phyloP scores from a whole-genome alignment of 2,113 vertebrate genomes.

The Siniperca knerii region DNA sequence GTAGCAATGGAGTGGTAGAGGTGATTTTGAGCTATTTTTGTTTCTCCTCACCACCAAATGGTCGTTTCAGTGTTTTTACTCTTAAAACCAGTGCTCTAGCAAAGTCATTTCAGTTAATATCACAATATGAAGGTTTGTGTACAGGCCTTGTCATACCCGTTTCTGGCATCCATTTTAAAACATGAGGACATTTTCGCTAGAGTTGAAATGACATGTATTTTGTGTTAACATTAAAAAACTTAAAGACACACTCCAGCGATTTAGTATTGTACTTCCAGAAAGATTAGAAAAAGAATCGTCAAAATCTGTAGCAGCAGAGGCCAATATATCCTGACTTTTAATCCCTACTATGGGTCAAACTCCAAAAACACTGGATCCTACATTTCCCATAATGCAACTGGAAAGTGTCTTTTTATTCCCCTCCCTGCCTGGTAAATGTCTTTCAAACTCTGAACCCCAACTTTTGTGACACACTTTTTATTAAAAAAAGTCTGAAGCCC shows the following conservation, averaged over 20 bases:
- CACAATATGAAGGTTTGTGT: not conserved
- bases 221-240: not conserved
- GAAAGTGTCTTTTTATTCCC: not conserved
- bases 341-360: not conserved
- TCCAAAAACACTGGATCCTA: not conserved
- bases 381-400: slow-evolving; percentile 22
- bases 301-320: not conserved
- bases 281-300: not conserved
- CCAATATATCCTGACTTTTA: not conserved
- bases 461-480: not conserved
- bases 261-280: not conserved
- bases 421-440: not conserved
- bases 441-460: not conserved
- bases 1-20: slow-evolving; percentile 50
- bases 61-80: slow-evolving; percentile 16
- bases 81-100: not conserved
- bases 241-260: not conserved
- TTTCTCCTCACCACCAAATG: slow-evolving; percentile 20
- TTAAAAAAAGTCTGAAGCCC: not conserved
- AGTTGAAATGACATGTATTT: not conserved
- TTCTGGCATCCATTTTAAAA: slow-evolving; percentile 10
- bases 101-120: not conserved
- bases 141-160: not conserved
- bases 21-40: slow-evolving; percentile 4
- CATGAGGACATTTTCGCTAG: not conserved